phyloP scores from a whole-genome alignment of 2,797 vertebrate species.

The Tenualosa ilisha region DNA sequence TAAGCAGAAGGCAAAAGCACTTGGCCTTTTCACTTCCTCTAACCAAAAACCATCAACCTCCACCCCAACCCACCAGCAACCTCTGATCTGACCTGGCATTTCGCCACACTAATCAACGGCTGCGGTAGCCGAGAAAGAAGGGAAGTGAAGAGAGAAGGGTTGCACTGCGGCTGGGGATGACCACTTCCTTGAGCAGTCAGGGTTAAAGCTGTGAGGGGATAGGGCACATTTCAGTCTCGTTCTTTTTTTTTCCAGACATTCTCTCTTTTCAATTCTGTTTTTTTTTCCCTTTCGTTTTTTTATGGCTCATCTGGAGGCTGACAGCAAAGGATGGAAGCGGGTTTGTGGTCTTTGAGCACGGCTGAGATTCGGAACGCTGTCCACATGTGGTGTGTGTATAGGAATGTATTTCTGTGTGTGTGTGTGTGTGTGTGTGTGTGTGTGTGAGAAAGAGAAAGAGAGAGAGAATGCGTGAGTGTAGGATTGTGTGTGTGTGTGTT shows the following conservation, averaged over 20 bases:
- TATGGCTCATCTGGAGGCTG: conserved; percentile 1
- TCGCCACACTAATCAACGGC: neutral
- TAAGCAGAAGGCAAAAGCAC: neutral
- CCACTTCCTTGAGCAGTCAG: neutral
- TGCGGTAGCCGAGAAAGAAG: neutral
- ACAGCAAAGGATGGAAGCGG: conserved; percentile 22
- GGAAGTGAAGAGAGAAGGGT: neutral
- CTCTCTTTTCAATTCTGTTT: neutral
- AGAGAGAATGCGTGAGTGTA: neutral
- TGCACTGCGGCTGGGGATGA: neutral
- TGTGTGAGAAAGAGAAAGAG: too few species aligned
- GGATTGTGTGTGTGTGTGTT: neutral
- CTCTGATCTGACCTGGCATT: neutral
- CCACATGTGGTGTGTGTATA: conserved; percentile 1
- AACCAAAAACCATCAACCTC: neutral
- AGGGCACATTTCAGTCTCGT: neutral
- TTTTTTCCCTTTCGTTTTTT: neutral
- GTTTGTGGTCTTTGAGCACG: conserved; percentile 5
- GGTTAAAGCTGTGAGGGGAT: neutral
- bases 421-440: conserved; percentile 14
- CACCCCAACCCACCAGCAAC: neutral
- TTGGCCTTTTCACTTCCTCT: neutral
- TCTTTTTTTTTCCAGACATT: neutral
- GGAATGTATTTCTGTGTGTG: neutral
- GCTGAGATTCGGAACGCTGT: conserved; percentile 30